These are phyloP conservation scores for Onychostruthus taczanowskii DNA, from an alignment of 2,113 vertebrate species.

Conservation along the genomic window DNA sequence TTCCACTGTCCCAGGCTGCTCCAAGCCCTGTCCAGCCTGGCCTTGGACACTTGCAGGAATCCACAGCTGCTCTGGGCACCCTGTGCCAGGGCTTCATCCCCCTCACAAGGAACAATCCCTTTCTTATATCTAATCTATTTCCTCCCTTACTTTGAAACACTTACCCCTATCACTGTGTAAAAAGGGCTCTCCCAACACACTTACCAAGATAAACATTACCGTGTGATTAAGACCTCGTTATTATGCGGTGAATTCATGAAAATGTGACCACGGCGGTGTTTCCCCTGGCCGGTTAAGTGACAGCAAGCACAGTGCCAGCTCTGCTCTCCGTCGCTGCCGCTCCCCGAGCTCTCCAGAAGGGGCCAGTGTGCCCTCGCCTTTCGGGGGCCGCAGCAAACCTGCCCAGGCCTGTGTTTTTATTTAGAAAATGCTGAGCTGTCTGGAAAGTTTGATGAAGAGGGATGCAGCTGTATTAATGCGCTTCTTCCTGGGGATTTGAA, in stretches of 20 bases:
- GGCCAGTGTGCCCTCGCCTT: conserved; percentile 14
- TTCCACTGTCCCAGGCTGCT: not conserved
- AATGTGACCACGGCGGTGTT: rapidly evolving
- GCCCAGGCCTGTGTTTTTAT: not conserved
- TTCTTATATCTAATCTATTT: not conserved
- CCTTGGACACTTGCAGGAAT: not conserved
- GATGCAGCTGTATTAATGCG: not conserved
- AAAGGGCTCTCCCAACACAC: not conserved
- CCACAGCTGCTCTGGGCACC: not conserved
- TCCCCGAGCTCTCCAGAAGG: not conserved
- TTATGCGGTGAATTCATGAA: not conserved
- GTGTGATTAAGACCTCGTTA: not conserved
- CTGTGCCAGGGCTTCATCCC: not conserved
- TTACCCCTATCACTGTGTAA: not conserved
- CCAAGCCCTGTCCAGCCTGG: not conserved
- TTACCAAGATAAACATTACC: not conserved
- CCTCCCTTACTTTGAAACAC: not conserved
- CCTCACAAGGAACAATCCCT: not conserved
- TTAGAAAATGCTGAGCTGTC: conserved; percentile 53
- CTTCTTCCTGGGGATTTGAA: not conserved
- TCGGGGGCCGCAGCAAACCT: not conserved
- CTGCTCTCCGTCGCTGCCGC: not conserved
- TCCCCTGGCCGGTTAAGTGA: rapidly evolving
- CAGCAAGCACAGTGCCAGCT: not conserved
- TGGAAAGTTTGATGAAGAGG: conserved; percentile 46